A percentile compares a stretch with the other conserved stretches of the same genome.
Conservation (phyloP, 2,888 invertebrate genomes). For the Prosopocoilus inquinatus region DNA sequence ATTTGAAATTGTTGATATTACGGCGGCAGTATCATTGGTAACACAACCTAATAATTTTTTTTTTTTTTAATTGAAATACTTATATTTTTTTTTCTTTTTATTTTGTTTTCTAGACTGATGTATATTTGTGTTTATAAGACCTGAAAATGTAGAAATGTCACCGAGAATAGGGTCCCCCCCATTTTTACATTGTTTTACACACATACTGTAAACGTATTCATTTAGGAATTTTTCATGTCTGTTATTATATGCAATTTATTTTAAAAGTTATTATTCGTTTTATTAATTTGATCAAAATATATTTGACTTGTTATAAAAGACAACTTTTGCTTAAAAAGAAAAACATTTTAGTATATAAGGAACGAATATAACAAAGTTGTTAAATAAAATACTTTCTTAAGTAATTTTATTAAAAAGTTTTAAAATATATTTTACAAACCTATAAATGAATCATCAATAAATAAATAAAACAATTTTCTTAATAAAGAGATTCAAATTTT, state of each 20-base stretch:
- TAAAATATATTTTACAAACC: no score
- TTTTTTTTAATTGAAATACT: conserved; percentile 14
- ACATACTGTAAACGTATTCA: conserved; percentile 12
- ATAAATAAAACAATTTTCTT: no score
- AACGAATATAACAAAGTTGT: no score
- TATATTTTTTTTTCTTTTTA: conserved; percentile 23
- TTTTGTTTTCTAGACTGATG: conserved; percentile 35
- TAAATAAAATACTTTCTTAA: no score
- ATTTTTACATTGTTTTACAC: conserved; percentile 23
- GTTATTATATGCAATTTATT: not conserved
- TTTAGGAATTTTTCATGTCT: not conserved
- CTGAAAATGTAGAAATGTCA: conserved; percentile 32
- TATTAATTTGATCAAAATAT: no score
- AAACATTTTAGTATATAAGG: no score
- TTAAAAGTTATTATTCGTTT: no score
- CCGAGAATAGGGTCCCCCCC: conserved; percentile 43
- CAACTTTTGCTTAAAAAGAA: no score
- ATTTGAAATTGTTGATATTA: conserved; percentile 32
- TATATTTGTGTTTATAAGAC: conserved; percentile 31
- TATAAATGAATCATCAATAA: no score
- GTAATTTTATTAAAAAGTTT: no score
- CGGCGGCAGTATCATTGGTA: conserved; percentile 19
- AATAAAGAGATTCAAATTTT: no score
- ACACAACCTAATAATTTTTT: conserved; percentile 11
- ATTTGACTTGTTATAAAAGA: no score